A percentile compares a stretch with the other conserved stretches of the same genome.
Conservation (phyloP, 1,140 invertebrate genomes). For the Drosophila lacteicornis region DNA sequence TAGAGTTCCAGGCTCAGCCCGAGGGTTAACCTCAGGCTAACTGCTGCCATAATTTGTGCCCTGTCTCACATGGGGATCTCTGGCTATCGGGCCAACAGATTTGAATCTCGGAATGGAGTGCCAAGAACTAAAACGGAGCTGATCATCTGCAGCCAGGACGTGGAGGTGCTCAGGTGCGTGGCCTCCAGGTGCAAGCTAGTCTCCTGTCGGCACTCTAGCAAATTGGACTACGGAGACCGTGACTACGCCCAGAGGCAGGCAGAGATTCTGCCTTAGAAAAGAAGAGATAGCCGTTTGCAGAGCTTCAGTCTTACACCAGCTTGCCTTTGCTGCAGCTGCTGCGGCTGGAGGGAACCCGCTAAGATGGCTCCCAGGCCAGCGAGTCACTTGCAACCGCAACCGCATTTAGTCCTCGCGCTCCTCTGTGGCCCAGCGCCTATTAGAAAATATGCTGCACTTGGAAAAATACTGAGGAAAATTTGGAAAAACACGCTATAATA, state of each 20-base stretch:
- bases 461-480: not conserved
- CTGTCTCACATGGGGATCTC: conserved; percentile 26
- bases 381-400: conserved; percentile 67
- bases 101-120: conserved; percentile 47
- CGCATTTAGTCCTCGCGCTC: conserved; percentile 57
- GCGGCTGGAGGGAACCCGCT: conserved; percentile 26
- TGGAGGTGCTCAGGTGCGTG: conserved; percentile 40
- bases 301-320: conserved; percentile 5
- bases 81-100: conserved; percentile 17
- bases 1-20: conserved; percentile 27
- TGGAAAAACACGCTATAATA: not conserved
- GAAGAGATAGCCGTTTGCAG: conserved; percentile 5
- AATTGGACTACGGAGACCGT: conserved; percentile 61
- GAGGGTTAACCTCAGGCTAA: conserved; percentile 45
- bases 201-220: conserved; percentile 65
- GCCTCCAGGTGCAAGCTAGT: conserved; percentile 1
- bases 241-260: not conserved
- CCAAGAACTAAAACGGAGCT: conserved; percentile 16
- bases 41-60: conserved; percentile 43
- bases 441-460: conserved; percentile 22
- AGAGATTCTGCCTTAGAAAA: conserved; percentile 5
- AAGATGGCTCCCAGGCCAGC: conserved; percentile 64
- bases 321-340: conserved; percentile 34
- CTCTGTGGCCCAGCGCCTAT: conserved; percentile 4
- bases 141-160: conserved; percentile 26